phyloP scores from a whole-genome alignment of 2,797 vertebrate genomes.

The Adrianichthys oophorus region DNA sequence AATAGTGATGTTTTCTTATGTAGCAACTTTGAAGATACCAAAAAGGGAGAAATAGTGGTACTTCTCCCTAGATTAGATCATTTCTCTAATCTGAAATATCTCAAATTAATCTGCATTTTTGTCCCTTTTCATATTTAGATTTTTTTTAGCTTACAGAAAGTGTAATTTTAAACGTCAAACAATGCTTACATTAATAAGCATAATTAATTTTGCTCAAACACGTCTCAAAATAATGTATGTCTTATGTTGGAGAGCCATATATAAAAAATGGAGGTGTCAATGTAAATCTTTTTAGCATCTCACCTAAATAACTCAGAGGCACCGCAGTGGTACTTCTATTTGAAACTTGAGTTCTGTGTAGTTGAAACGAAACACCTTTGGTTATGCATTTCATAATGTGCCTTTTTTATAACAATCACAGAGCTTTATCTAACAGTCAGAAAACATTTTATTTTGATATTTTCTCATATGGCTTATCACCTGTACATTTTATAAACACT shows the following conservation, averaged over 20 bases:
- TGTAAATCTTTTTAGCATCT: background rate
- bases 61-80: background rate
- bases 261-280: background rate
- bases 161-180: background rate
- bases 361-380: conserved; percentile 34
- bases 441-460: conserved; percentile 38
- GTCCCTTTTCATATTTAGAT: too few relatives aligned
- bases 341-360: conserved; percentile 10
- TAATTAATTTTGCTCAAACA: conserved; percentile 58
- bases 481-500: conserved; percentile 20
- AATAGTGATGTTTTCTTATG: background rate
- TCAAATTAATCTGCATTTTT: too few relatives aligned
- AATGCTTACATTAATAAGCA: conserved; percentile 34
- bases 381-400: conserved; percentile 68
- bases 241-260: background rate
- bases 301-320: conserved; percentile 3
- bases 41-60: background rate
- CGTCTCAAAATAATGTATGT: background rate
- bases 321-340: background rate
- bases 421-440: conserved; percentile 20
- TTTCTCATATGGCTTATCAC: conserved; percentile 24
- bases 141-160: too few relatives aligned
- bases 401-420: conserved; percentile 55
- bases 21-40: conserved; percentile 3
- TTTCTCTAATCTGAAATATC: too few relatives aligned